Base-by-base conservation (phyloP, 92 coral and sea anemone species). In the Ricordea florida region DNA sequence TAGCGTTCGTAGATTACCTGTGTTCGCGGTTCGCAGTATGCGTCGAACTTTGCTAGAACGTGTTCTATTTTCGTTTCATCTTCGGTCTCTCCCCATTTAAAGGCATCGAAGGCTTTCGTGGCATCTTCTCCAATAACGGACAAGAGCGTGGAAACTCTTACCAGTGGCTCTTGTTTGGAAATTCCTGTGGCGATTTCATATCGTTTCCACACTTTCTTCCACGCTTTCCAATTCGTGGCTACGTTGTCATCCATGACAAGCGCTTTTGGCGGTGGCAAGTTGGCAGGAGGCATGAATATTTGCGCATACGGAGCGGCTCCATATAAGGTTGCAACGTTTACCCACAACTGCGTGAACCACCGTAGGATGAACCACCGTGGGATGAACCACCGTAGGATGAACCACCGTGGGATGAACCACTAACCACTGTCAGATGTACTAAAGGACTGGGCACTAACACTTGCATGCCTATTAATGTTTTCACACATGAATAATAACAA, bases 101-200 rank as follows among this genome's bases (percentile, higher is more conserved):
- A 63, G 44, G 82, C 60, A 47, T 76, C 74, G 20, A 63, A 76
- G 46, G 65, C 68, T 76, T 76, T 76, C 52, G 46, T 47, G n/a
- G 57, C 81, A 23, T 61, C 81, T 62, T 74, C 81, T 10, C 81
- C 72, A n/a, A 74, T 74, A 44, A 45, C 66, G 45, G 32, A 56
- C 35, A 74, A 34, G 27, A 61, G 23, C 6, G 81, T 74, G 32
- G 72, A 74, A 18, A 61, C 81, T 27, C 81, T 40, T 24, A 61
- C 72, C 36, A 61, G 29, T 16, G 43, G 46, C 61, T 61, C 71
- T 38, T 74, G 55, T 17, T 74, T 74, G 15, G 40, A 20, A 0
- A 74, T 35, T 28, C 44, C 81, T 52, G 81, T 74, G 18, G 81
- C 50, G 46, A 74, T 57, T 57, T 57, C 25, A 57, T 31, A 57